Base-by-base conservation (phyloP, 2,113 vertebrate genomes). In the Ellobius talpinus region DNA sequence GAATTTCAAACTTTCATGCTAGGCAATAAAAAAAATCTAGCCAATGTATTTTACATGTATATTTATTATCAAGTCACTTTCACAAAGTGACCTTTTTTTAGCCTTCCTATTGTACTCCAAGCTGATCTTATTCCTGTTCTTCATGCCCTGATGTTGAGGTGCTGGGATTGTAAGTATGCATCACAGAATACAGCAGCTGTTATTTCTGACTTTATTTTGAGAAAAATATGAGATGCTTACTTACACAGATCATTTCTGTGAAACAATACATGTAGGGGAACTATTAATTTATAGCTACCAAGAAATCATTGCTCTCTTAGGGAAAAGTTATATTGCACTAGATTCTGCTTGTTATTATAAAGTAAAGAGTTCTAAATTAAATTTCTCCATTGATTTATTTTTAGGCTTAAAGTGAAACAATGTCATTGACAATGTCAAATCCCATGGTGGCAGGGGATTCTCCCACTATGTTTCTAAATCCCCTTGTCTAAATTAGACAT, bases 371-470 rank as follows among this genome's bases (percentile, higher is more conserved):
- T 90, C 74, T 96, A 87, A 95, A 92, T 94, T 65, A 93, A 96
- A 96, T 93, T 90, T 94, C 12, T 93, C 39, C 66, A 93, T 81
- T 96, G 87, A 93, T 87, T 97, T 87, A 61, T 96, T 70, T 92
- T 76, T 76, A 70, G 36, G 24, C 42, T 76, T 93, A 85, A 87
- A 94, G 21, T 52, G 24, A 96, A 94, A 33, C 29, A 61, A 72
- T 79, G 55, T 47, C 91, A 91, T n/a, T 95, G 55, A 89, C 42
- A 87, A 26, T 7, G 2, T 89, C 31, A 94, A 87, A 88, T 42
- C 82, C 12, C 63, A 50, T 21, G 36, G 26, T 74, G 21, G 3
- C 9, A 11, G 29, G 3, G 9, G 45, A 68, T 85, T 92, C 29
- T 95, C 7, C 61, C 70, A 78, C 84, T 89, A 65, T 24, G 19